These are phyloP conservation scores for Nymphalis io DNA, from an alignment of 1,140 invertebrate genomes.

Conservation along the genomic window DNA sequence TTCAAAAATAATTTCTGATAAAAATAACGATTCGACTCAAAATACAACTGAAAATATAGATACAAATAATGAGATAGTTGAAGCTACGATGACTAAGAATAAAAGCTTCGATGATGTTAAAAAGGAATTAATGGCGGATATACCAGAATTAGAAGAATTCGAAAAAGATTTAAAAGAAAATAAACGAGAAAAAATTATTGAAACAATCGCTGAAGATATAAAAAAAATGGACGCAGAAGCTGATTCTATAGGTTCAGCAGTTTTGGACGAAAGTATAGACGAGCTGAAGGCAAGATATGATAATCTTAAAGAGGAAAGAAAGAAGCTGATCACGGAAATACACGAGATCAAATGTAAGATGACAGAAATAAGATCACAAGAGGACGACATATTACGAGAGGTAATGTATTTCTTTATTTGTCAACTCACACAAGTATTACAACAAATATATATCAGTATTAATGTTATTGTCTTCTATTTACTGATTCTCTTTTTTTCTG, in stretches of 20 bases:
- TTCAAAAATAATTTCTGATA: slow-evolving; percentile 61
- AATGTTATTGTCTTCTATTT: too few species aligned
- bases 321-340: slow-evolving; percentile 81
- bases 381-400: slow-evolving; percentile 91
- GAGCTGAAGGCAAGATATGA: slow-evolving; percentile 77
- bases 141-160: slow-evolving; percentile 78
- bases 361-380: slow-evolving; percentile 89
- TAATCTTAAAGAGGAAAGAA: slow-evolving; percentile 81
- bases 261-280: slow-evolving; percentile 68
- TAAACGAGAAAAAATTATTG: slow-evolving; percentile 68
- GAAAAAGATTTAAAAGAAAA: slow-evolving; percentile 72
- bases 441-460: too few species aligned
- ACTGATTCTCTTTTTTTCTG: too few species aligned
- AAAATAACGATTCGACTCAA: slow-evolving; percentile 45
- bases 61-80: slow-evolving; percentile 21
- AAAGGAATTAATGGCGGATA: slow-evolving; percentile 78
- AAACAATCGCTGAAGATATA: slow-evolving; percentile 64
- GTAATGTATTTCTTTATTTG: slow-evolving; percentile 75
- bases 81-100: slow-evolving; percentile 53
- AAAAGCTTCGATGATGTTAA: slow-evolving; percentile 78
- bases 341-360: slow-evolving; percentile 87
- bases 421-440: too few species aligned
- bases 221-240: slow-evolving; percentile 66
- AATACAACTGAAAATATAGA: slow-evolving; percentile 23
- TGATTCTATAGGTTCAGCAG: slow-evolving; percentile 66